These are phyloP conservation scores for Drosophila takahashii DNA, from an alignment of 1,140 invertebrate genomes.

Conservation along the genomic window DNA sequence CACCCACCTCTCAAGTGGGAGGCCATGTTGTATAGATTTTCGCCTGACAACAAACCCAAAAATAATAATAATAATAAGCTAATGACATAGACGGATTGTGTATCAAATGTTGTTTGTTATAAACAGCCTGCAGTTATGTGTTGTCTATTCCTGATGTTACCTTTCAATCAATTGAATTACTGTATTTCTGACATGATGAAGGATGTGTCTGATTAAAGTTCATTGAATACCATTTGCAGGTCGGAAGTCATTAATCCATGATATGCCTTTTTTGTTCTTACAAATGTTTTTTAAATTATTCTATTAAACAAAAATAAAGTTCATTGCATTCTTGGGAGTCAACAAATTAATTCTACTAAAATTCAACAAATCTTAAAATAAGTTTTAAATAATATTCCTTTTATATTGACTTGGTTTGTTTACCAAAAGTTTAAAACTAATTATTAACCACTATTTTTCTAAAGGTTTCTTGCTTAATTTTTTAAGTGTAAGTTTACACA, in stretches of 20 bases:
- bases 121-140: slow-evolving; percentile 37
- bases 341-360: slow-evolving; percentile 1
- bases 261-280: too few relatives aligned
- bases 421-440: too few relatives aligned
- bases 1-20: neutral
- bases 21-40: slow-evolving; percentile 2
- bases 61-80: slow-evolving; percentile 37
- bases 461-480: neutral
- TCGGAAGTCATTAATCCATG: neutral
- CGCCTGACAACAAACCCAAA: slow-evolving; percentile 24
- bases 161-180: slow-evolving; percentile 8
- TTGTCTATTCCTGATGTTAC: slow-evolving; percentile 21
- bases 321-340: neutral
- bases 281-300: neutral
- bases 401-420: too few relatives aligned
- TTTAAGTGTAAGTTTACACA: neutral
- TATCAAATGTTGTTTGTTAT: slow-evolving; percentile 68
- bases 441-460: too few relatives aligned
- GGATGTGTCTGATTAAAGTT: slow-evolving; percentile 6
- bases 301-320: neutral
- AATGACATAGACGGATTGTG: slow-evolving; percentile 61
- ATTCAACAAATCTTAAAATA: neutral
- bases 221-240: neutral
- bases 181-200: slow-evolving; percentile 6
- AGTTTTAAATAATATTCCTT: too few relatives aligned